A percentile compares a stretch with the other conserved stretches of the same genome.
Evolutionary conservation across 2,797 vertebrate genomes (phyloP).

Genomic region (Acomys russatus): DNA sequence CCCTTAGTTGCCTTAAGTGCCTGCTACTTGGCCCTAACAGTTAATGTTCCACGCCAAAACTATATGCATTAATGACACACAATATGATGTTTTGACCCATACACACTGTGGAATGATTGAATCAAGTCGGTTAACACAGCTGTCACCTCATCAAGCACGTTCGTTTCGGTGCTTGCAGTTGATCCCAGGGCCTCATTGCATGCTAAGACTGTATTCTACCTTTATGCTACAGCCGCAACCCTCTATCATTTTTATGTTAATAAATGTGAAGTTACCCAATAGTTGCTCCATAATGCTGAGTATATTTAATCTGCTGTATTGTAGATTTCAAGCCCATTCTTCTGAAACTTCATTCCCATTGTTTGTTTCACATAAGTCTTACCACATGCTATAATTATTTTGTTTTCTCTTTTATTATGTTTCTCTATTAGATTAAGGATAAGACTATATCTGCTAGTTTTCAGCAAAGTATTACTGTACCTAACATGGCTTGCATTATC

Average conservation of each 20-base stretch:
- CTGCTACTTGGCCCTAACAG: not conserved
- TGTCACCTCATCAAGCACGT: no score
- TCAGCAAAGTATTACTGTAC: not conserved
- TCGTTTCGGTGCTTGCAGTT: not conserved
- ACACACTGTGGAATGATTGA: not conserved
- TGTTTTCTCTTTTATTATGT: not conserved
- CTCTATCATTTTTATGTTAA: not conserved
- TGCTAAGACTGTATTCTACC: not conserved
- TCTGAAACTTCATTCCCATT: not conserved
- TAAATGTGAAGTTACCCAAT: not conserved
- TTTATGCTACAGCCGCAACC: not conserved
- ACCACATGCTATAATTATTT: not conserved
- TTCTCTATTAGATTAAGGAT: not conserved
- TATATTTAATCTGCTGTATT: not conserved
- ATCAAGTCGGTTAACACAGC: not conserved
- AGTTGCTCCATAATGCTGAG: not conserved
- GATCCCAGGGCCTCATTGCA: not conserved
- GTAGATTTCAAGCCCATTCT: not conserved
- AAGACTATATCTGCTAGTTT: not conserved
- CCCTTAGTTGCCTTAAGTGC: not conserved
- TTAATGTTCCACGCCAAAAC: not conserved
- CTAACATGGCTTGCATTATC: not conserved
- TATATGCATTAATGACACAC: not conserved
- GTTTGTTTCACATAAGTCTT: not conserved
- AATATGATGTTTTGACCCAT: not conserved